Percentiles rank a stretch among this genome's conserved stretches.
Evolutionary conservation across 2,888 invertebrate species (phyloP).

Genomic region (Xylocampa areola): DNA sequence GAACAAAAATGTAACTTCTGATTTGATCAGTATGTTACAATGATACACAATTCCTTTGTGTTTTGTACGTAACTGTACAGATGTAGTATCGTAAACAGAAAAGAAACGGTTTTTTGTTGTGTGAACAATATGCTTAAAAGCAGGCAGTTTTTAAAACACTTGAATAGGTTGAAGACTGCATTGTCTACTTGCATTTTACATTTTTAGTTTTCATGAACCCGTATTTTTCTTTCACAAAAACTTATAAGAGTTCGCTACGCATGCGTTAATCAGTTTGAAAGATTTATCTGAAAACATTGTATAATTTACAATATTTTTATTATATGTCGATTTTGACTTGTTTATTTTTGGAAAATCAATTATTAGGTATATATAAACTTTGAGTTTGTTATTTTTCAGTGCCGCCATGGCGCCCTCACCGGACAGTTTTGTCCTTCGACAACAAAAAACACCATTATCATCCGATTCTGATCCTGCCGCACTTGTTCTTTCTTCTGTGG

Average conservation of each 20-base stretch:
- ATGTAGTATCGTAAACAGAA: constrained; percentile 1
- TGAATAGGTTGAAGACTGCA: no score
- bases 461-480: constrained; percentile 71
- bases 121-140: constrained; percentile 17
- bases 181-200: no score
- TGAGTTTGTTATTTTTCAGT: constrained; percentile 88
- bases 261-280: no score
- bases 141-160: constrained; percentile 4
- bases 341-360: no score
- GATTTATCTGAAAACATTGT: no score
- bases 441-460: constrained; percentile 87
- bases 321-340: no score
- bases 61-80: constrained; percentile 9
- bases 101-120: constrained; percentile 1
- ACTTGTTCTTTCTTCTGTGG: constrained; percentile 75
- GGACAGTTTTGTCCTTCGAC: constrained; percentile 91
- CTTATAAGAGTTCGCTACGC: no score
- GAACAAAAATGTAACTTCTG: no score
- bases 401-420: constrained; percentile 95
- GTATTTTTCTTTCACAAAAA: no score
- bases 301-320: no score
- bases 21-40: neutral
- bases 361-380: constrained; percentile 3
- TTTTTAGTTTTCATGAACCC: no score
- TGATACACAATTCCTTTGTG: constrained; percentile 5